Evolutionary conservation across 2,888 invertebrate genomes (phyloP), one percentile per base, ranked within the genome.

Genomic region (Xestia ashworthii): DNA sequence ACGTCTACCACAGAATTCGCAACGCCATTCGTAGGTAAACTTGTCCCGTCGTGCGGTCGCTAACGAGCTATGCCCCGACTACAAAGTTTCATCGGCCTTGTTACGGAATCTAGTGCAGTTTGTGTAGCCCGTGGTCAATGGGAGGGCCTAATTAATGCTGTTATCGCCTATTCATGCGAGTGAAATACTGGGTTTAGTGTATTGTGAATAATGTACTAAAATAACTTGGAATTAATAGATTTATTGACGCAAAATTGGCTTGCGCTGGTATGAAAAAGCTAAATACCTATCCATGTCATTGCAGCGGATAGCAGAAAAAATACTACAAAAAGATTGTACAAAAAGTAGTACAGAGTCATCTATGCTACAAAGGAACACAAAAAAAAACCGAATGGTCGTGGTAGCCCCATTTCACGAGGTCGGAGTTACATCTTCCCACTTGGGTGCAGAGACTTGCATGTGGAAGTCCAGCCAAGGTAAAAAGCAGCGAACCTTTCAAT

Each of bases 61-160:
- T 88, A 87, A 88, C 87, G 83, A 87, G 87, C 78, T 78, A 62
- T 78, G 64, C 60, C 68, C 71, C 74, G 72, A 50, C 76, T 85
- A 75, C 72, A 70, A 87, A 88, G 85, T 87, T 88, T 74, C 83
- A 77, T 81, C 58, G 69, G 58, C 74, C 75, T 83, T 88, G 88
- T 86, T 83, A 69, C 67, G 48, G 65, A 69, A 78, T 87, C 67
- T 78, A 78, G 71, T 71, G 75, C 73, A 73, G 69, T 73, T 48
- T 66, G 32, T 71, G 74, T 48, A n/a, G 60, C 44, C 25, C 38
- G 62, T 73, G 67, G 68, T 64, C 73, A 75, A 69, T 71, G n/a
- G 32, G 14, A 66, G 19, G 53, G 19, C 48, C n/a, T 64, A 76
- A 83, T 84, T 81, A 84, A 62, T 74, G 68, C 50, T 64, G 22